Evolutionary conservation across 2,888 invertebrate species (phyloP), one percentile per base, ranked within the genome.

Genomic region (Ditula angustiorana): DNA sequence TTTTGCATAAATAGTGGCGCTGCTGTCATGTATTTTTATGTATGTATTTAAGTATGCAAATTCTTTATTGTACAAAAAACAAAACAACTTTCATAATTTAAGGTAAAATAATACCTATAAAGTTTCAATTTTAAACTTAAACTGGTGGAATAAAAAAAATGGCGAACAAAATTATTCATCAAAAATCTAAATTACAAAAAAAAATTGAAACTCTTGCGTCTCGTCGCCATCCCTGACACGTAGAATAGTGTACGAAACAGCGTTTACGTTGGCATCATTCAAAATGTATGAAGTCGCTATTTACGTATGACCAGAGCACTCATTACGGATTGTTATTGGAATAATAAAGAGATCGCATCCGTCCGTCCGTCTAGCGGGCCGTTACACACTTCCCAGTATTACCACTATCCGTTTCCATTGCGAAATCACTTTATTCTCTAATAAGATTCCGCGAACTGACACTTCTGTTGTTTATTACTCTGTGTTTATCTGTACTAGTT

Each of bases 321-420:
- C 92, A 90, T 92, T 90, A 91, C 90, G 81, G 90, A 92, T 92
- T 92, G 92, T 92, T 92, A 92, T 92, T 91, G 89, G 88, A 90
- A 92, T 92, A 92, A 92, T 92, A 92, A 91, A 92, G 90, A 87
- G 85, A 79, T 82, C 82, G 85, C 64, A 87, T 85, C 80, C 81
- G 73, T 78, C 82, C 85, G 88, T 92, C 89, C 89, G 89, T 87
- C 85, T 83, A 82, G 79, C 79, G 77, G 85, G 85, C 88, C 88
- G 87, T 90, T 87, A 87, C 87, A 76, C 76, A 70, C 76, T 90
- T 90, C 90, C 80, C 73, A 85, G 89, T 89, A 90, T 78, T 80
- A 70, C 61, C 61, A 65, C 37, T 52, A 49, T 58, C 74, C 77
- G 77, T 76, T 80, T 81, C 84, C 73, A 82, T 91, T 92, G 90